Evolutionary conservation across 2,113 vertebrate genomes (phyloP).

Genomic region (Tiliqua scincoides): DNA sequence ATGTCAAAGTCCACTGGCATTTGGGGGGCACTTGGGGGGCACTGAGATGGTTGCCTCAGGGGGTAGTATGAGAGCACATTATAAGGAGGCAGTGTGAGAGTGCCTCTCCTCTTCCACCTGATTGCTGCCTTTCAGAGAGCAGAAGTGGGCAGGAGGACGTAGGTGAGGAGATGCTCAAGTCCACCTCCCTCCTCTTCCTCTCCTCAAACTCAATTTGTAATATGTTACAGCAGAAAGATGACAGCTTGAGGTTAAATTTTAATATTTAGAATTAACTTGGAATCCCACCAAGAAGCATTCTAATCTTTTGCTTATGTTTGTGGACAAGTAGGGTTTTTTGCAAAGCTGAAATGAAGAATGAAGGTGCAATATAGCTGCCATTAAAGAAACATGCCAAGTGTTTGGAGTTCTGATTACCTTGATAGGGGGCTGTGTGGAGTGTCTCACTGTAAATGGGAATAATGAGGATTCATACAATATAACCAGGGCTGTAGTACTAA

Average conservation of each 20-base stretch:
- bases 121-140: too few relatives aligned
- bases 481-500: not conserved
- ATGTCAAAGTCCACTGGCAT: too few relatives aligned
- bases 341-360: not conserved
- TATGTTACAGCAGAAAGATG: not conserved
- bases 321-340: not conserved
- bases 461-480: not conserved
- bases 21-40: too few relatives aligned
- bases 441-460: not conserved
- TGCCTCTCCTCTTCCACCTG: too few relatives aligned
- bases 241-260: not conserved
- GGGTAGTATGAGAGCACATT: too few relatives aligned
- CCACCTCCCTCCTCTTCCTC: too few relatives aligned
- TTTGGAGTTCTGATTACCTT: not conserved
- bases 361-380: not conserved
- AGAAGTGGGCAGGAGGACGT: too few relatives aligned
- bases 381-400: not conserved
- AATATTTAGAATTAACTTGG: not conserved
- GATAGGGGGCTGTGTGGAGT: not conserved
- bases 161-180: too few relatives aligned
- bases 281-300: not conserved
- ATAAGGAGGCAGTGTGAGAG: too few relatives aligned
- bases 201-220: not conserved
- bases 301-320: not conserved
- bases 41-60: too few relatives aligned